These are phyloP conservation scores for Triplophysa rosa DNA, from an alignment of 2,113 vertebrate species.

Conservation along the genomic window DNA sequence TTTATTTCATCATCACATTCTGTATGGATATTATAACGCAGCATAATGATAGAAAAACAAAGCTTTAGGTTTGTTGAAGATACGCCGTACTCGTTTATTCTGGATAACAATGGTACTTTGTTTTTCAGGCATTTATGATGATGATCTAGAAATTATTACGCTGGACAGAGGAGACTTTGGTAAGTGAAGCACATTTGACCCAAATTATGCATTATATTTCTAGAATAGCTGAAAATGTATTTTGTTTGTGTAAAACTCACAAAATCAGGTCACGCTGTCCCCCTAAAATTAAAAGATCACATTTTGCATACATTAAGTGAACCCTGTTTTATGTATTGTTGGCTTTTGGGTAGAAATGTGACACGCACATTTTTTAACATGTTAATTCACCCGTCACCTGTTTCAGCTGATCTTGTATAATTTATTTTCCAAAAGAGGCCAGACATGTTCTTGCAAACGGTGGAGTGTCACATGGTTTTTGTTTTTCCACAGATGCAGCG, in stretches of 20 bases:
- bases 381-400: too few species aligned
- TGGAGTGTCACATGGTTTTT: conserved; percentile 18
- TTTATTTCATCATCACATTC: background rate
- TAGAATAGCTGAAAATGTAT: background rate
- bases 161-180: conserved; percentile 96
- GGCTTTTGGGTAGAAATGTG: background rate
- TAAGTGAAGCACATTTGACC: conserved; percentile 67
- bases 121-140: conserved; percentile 92
- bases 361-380: too few species aligned
- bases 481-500: conserved; percentile 79
- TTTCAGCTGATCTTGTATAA: too few species aligned
- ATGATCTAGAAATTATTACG: conserved; percentile 95
- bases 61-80: background rate
- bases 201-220: background rate
- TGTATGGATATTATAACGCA: background rate
- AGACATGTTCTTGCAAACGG: background rate
- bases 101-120: conserved; percentile 37
- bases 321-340: too few species aligned
- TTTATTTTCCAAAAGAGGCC: background rate
- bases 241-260: background rate
- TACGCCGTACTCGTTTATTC: background rate
- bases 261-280: background rate
- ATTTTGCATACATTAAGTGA: background rate
- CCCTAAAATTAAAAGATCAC: background rate
- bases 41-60: background rate